Evolutionary conservation across 2,797 vertebrate species (phyloP), one percentile per base, ranked within the genome.

Genomic region (Buphagus erythrorhynchus): DNA sequence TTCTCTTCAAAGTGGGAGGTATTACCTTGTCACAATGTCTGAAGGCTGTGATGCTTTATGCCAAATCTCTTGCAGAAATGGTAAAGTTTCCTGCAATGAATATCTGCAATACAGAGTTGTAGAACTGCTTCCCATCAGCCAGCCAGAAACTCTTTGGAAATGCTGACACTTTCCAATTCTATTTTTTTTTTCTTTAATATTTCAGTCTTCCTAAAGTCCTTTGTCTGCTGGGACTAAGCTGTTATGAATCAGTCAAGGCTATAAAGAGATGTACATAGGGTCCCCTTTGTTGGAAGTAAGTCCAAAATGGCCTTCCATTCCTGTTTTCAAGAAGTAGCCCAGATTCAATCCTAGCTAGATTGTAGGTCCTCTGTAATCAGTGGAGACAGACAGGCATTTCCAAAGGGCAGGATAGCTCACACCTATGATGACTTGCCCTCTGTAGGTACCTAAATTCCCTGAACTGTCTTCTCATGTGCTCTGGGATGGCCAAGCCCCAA

Each of bases 1-100:
- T 94, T 88, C 49, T 79, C 61, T 74, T 92, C 68, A 66, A 72
- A 92, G 61, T 71, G 45, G n/a, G 77, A 87, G 26, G 58, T 31
- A 55, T 89, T 83, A 46, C 68, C 77, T 87, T 91, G 75, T 83
- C 65, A 88, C 54, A 54, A 17, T 9, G 26, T 83, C 63, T 94
- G 78, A 83, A 46, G 55, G 15, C 22, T 87, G 35, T 57, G 52
- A 80, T 6, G 15, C 24, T 72, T 58, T 65, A 31, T 22, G 7
- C 33, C 46, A 87, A 74, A 74, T 74, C 49, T 65, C n/a, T 66
- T 62, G 28, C 29, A 78, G 59, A 76, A 80, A 85, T 14, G 9
- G 48, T 79, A 35, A 73, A 35, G 45, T 85, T 92, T 93, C n/a
- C 22, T 81, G 42, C 35, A 78, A 61, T 1, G 1, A 35, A 38